Base-by-base conservation (phyloP, 2,113 vertebrate species). In the Parotia lawesii region DNA sequence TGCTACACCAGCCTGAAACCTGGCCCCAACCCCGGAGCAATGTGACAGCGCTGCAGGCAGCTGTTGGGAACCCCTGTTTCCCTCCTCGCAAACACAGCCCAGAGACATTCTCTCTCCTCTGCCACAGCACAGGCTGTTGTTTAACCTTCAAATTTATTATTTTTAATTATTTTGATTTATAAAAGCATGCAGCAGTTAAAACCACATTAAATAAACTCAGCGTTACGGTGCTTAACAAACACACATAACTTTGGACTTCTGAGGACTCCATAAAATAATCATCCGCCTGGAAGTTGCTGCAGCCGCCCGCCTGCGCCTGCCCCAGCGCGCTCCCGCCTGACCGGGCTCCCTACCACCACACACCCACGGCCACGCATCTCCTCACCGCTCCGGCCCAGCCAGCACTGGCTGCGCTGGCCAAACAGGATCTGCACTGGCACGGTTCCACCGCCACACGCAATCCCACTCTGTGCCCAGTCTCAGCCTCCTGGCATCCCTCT, bases 91-190 rank as follows among this genome's bases (percentile, higher is more conserved):
- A 90, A 84, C 95, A 88, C 93, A 79, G 97, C 94, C 92, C 21
- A 40, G 48, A 93, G 94, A 60, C 79, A 80, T 64, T 40, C 87
- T 40, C 95, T 80, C 89, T 96, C 57, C 74, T 89, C 94, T 35
- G 93, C 81, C 96, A 97, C 96, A 85, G 91, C 85, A 50, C 94
- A 92, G 90, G 94, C 97, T 97, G 96, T 97, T 98, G 97, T 97
- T 97, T 97, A 97, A 97, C 97, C 97, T 97, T 97, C 98, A 98
- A 98, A 98, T 98, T 98, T 98, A 98, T 98, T 98, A 98, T 98
- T 98, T 98, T 98, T 98, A 98, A 98, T 98, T 98, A 98, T 98
- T 98, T 98, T 98, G 98, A 98, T 98, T 98, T 98, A 98, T 98
- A 98, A 98, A 98, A 98, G 97, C 97, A 82, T 65, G 90, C 90